Percentiles rank a stretch among this genome's conserved stretches.
Evolutionary conservation across 1,140 invertebrate genomes (phyloP).

Genomic region (Platyura marginata): DNA sequence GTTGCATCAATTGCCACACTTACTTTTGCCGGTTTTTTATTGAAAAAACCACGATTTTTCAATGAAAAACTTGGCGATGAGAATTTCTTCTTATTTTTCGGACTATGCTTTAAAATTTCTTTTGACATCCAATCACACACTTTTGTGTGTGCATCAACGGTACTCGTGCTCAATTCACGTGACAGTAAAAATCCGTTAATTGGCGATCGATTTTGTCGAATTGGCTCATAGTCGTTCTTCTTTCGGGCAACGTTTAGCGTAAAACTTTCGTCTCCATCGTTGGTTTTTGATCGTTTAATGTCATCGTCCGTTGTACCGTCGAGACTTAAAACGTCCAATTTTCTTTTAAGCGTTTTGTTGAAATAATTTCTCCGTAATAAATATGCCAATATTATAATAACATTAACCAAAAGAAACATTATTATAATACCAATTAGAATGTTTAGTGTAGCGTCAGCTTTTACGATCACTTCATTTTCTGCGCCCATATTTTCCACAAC

Average conservation of each 20-base stretch:
- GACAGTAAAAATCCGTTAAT: constrained; percentile 37
- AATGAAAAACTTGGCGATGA: constrained; percentile 19
- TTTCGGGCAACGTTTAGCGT: constrained; percentile 16
- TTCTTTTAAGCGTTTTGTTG: constrained; percentile 11
- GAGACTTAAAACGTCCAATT: constrained; percentile 15
- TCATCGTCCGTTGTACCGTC: constrained; percentile 24
- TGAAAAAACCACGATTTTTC: constrained; percentile 18
- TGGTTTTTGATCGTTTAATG: constrained; percentile 15
- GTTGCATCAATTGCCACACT: constrained; percentile 59
- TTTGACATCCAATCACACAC: constrained; percentile 69
- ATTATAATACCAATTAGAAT: constrained; percentile 60
- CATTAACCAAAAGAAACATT: constrained; percentile 64
- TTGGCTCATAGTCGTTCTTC: constrained; percentile 35
- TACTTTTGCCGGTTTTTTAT: constrained; percentile 38
- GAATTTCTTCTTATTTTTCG: constrained; percentile 9
- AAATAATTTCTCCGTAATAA: constrained; percentile 12
- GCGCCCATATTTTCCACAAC: neutral
- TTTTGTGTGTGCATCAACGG: constrained; percentile 66
- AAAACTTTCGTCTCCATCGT: constrained; percentile 23
- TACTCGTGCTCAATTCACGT: constrained; percentile 53
- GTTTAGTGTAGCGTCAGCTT: constrained; percentile 35
- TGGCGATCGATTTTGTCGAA: constrained; percentile 23
- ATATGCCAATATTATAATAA: constrained; percentile 25
- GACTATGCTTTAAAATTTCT: constrained; percentile 32
- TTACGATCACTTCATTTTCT: constrained; percentile 10